Base-by-base conservation (phyloP, 2,113 vertebrate genomes). In the Malaclemys terrapin region DNA sequence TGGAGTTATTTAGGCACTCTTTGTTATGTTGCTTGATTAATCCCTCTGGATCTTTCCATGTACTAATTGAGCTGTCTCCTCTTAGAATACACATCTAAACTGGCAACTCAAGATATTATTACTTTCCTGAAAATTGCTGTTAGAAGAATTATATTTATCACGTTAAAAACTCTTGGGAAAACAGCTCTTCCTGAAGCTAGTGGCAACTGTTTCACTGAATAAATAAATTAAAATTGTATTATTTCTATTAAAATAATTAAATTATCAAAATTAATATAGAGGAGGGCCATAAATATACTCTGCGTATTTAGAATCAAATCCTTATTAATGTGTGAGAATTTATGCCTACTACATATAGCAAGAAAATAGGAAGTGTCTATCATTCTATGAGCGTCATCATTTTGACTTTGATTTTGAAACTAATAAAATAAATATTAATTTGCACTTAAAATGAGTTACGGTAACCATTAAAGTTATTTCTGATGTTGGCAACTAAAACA, bases 1-100 rank as follows among this genome's bases (percentile, higher is more conserved):
- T 83, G 62, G 69, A 91, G 89, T 94, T 84, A 91, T 88, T 91
- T 47, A 96, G 89, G 25, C 5, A 29, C 47, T 84, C 86, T 86
- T 89, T 95, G 4, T 93, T 89, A 82, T 6, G 20, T 42, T 87
- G 38, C 90, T 94, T 90, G 38, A n/a, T 78, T 97, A 91, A 94
- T 86, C 52, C 92, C 25, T 89, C 25, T 52, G 82, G 42, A 54
- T 80, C 22, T 38, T 82, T 84, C 49, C 78, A 3, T n/a, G 38
- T 31, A 85, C 13, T 83, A 94, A 90, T 4, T 42, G 14, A 94
- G 45, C 45, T 85, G 42, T 87, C 19, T 57, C 17, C 59, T 91
- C 91, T 80, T 87, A 82, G 80, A 88, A 94, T 83, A 89, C 1
- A 89, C 20, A 81, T 76, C 13, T 90, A 86, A 89, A 89, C 6